These are phyloP conservation scores for Symphodus melops DNA, from an alignment of 2,113 vertebrate species.

Conservation along the genomic window DNA sequence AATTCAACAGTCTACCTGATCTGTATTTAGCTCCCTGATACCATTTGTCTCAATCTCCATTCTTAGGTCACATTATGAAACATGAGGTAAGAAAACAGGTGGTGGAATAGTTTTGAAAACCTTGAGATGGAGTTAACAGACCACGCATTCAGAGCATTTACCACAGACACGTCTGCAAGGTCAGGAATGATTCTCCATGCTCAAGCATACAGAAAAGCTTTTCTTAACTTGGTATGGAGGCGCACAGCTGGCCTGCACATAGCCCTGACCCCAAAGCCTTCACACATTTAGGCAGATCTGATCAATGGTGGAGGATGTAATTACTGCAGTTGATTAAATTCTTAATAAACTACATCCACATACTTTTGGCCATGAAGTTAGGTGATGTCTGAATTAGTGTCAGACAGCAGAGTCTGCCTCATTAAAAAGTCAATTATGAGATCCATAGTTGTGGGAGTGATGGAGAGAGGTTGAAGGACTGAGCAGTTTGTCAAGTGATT, in stretches of 20 bases:
- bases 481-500: constrained; percentile 39
- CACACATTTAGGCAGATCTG: background rate
- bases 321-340: background rate
- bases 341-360: background rate
- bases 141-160: background rate
- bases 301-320: background rate
- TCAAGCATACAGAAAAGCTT: background rate
- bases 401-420: constrained; percentile 2
- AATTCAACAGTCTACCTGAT: too few relatives aligned
- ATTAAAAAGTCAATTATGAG: constrained; percentile 35
- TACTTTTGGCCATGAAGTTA: background rate
- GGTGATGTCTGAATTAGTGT: background rate
- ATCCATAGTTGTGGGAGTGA: constrained; percentile 25
- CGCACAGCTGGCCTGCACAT: background rate
- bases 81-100: background rate
- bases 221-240: background rate
- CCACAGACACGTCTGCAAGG: background rate
- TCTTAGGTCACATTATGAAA: background rate
- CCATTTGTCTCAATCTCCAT: background rate
- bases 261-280: background rate
- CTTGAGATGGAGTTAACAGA: background rate
- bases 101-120: background rate
- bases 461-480: background rate
- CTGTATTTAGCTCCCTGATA: too few relatives aligned
- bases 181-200: background rate